Evolutionary conservation across 2,797 vertebrate species (phyloP).

Genomic region (Thunnus albacares): DNA sequence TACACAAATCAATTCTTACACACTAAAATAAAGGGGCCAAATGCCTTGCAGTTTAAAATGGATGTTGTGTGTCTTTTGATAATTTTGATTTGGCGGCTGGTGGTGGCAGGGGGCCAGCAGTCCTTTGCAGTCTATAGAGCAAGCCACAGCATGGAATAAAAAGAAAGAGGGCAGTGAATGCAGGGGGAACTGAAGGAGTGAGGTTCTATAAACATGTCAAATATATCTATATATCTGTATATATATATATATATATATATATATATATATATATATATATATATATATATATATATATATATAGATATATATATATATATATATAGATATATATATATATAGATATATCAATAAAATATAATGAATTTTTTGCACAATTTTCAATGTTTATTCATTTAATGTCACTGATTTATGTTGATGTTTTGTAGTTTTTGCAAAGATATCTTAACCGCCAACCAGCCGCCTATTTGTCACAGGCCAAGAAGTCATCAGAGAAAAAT

Average conservation of each 20-base stretch:
- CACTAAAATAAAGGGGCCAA: conserved; percentile 34
- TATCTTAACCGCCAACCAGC: background rate
- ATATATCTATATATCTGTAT: too few relatives aligned
- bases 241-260: too few relatives aligned
- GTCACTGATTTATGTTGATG: conserved; percentile 1
- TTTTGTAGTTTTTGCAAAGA: background rate
- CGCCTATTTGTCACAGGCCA: background rate
- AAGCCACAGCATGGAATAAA: conserved; percentile 42
- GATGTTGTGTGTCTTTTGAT: conserved; percentile 46
- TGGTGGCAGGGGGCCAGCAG: conserved; percentile 28
- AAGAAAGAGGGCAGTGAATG: conserved; percentile 24
- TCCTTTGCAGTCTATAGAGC: conserved; percentile 33
- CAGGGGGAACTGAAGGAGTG: background rate
- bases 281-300: too few relatives aligned
- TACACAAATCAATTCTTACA: conserved; percentile 35
- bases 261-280: too few relatives aligned
- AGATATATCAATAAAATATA: too few relatives aligned
- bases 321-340: too few relatives aligned
- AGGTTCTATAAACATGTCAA: conserved; percentile 1
- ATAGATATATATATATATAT: too few relatives aligned
- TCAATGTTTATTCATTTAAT: conserved; percentile 8
- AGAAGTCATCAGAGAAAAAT: conserved; percentile 14
- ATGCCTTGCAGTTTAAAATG: conserved; percentile 40
- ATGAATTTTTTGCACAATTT: background rate
- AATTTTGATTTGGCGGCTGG: conserved; percentile 25